Percentiles rank a stretch among this genome's conserved stretches.
Evolutionary conservation across 92 coral and sea anemone genomes (phyloP).

Genomic region (Epizoanthus fatuus): DNA sequence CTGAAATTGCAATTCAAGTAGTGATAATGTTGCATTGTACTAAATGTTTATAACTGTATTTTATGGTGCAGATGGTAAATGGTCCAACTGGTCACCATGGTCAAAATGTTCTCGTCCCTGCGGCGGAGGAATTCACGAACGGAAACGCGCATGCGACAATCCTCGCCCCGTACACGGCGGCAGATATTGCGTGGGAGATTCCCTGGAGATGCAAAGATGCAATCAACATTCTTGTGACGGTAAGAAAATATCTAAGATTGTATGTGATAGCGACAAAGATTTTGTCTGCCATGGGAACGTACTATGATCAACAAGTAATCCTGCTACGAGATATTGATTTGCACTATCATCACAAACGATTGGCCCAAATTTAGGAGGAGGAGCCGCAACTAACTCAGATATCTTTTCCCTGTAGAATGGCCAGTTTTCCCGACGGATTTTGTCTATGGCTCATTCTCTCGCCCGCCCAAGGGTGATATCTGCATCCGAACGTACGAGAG

Average conservation of each 20-base stretch:
- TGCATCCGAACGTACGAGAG: constrained; percentile 50
- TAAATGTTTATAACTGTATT: no score
- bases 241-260: constrained; percentile 20
- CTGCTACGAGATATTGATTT: no score
- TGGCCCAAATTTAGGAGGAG: no score
- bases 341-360: no score
- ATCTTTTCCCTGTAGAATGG: constrained; percentile 21
- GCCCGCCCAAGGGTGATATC: neutral
- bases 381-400: no score
- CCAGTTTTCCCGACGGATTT: constrained; percentile 68
- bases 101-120: constrained; percentile 79
- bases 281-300: no score
- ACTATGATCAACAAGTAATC: no score
- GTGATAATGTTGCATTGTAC: no score
- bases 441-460: neutral
- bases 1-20: no score
- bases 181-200: constrained; percentile 75
- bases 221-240: constrained; percentile 85
- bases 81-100: constrained; percentile 95
- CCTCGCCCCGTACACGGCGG: constrained; percentile 94
- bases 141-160: constrained; percentile 87
- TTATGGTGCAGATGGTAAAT: constrained; percentile 79
- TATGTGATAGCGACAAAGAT: no score
- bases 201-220: constrained; percentile 71
- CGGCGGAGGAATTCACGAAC: constrained; percentile 91